Base-by-base conservation (phyloP, 1,140 invertebrate genomes). In the Neodiprion fabricii region DNA sequence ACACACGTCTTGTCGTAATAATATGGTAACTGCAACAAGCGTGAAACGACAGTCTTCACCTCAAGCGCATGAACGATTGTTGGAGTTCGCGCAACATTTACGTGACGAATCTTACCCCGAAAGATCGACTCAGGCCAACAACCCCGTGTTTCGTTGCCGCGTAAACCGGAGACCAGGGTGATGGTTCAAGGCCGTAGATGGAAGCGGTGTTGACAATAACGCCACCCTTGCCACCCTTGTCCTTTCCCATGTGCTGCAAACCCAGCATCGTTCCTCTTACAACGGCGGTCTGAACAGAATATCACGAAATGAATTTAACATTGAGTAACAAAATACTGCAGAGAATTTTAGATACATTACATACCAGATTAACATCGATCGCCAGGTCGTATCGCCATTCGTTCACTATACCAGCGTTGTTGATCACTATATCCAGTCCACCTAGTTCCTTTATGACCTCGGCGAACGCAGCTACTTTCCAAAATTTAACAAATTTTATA, bases 141-240 rank as follows among this genome's bases (percentile, higher is more conserved):
- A 91, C 87, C 12, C 89, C 92, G 76, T 90, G 89, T 78, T 94
- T 94, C 2, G 91, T 92, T 1, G 90, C 91, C n/a, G 87, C 83
- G 79, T 94, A 93, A 1, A 91, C 83, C 0, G 92, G 92, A 61
- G 89, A 77, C 71, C 85, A 87, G 70, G 87, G 89, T 72, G 89
- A 86, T 2, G 91, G 86, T 72, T 86, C 84, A 91, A 92, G 14
- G 90, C 88, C 73, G 91, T 84, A 76, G 92, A 92, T 3, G 91
- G 85, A 5, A 93, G 87, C 3, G 90, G 88, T 3, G 21, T 91
- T 91, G 70, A 84, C 86, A 3, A 40, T 40, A 40, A 40, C 28
- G 5, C 28, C 28, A 40, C 28, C 28, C 5, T 40, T 40, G 28
- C 28, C 28, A 40, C 8, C 89, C 72, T 89, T 88, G 71, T 91